Evolutionary conservation across 2,888 invertebrate species (phyloP).

Genomic region (Xestia xanthographa): DNA sequence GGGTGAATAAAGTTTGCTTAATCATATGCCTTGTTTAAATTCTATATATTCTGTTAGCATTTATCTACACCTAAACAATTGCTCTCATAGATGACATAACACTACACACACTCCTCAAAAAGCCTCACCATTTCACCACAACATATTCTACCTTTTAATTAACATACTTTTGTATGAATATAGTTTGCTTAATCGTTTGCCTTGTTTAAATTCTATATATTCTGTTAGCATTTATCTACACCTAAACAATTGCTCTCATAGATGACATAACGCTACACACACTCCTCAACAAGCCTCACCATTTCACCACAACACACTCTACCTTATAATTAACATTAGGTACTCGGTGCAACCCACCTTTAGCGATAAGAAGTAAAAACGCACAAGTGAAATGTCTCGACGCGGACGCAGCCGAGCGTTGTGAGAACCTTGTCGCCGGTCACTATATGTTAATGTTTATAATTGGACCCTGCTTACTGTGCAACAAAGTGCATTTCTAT

Average conservation of each 20-base stretch:
- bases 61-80: background rate
- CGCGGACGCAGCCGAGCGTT: slow-evolving; percentile 79
- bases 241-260: background rate
- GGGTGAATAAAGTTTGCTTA: background rate
- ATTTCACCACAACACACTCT: slow-evolving; percentile 14
- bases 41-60: background rate
- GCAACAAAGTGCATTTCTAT: slow-evolving; percentile 32
- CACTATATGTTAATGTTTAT: slow-evolving; percentile 79
- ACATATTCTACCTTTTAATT: slow-evolving; percentile 21
- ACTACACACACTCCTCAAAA: background rate
- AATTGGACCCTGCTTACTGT: slow-evolving; percentile 62
- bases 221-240: background rate
- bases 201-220: background rate
- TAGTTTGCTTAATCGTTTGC: background rate
- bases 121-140: slow-evolving; percentile 10
- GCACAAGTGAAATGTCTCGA: slow-evolving; percentile 82
- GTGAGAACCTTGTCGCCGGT: slow-evolving; percentile 84
- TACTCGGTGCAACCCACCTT: slow-evolving; percentile 56
- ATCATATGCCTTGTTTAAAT: background rate
- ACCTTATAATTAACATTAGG: slow-evolving; percentile 44
- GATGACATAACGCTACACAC: background rate
- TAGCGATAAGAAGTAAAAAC: slow-evolving; percentile 70
- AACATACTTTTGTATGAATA: background rate
- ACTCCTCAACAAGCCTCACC: background rate
- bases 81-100: background rate